A percentile compares a stretch with the other conserved stretches of the same genome.
phyloP scores from a whole-genome alignment of 2,113 vertebrate genomes.

The Sus scrofa region DNA sequence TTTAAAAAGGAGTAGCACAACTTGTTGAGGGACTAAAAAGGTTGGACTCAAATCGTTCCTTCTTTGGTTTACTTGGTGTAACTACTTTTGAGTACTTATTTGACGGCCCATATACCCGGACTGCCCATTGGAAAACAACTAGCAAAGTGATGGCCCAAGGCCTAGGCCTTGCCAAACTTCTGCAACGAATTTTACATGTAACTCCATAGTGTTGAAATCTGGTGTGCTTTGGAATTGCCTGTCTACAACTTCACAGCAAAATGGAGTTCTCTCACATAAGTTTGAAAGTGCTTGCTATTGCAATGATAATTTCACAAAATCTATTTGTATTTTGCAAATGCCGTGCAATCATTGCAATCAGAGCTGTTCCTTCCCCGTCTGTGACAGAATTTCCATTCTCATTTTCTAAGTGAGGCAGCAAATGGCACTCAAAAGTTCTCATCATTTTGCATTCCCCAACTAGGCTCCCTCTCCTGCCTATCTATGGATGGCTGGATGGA shows the following conservation, averaged over 20 bases:
- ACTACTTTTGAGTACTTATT: constrained; percentile 11
- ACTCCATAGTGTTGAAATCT: neutral
- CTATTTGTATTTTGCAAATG: constrained; percentile 46
- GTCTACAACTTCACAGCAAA: constrained; percentile 48
- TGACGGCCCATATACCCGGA: neutral
- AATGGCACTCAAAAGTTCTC: neutral
- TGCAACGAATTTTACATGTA: constrained; percentile 19
- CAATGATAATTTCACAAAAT: constrained; percentile 39
- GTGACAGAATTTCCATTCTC: constrained; percentile 5
- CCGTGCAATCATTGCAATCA: neutral
- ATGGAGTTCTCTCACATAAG: constrained; percentile 40
- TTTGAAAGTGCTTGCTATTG: constrained; percentile 47
- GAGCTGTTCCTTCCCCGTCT: constrained; percentile 18
- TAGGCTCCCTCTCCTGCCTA: neutral
- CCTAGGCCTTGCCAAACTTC: neutral
- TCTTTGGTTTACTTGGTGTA: constrained; percentile 33
- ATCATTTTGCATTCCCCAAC: neutral
- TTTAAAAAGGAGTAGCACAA: constrained; percentile 62
- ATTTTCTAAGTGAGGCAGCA: constrained; percentile 41
- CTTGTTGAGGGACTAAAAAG: constrained; percentile 49
- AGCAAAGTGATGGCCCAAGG: neutral
- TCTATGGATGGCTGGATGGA: too few species aligned
- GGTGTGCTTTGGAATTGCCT: constrained; percentile 30
- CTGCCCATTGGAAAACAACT: constrained; percentile 50
- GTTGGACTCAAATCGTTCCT: neutral